Conservation (phyloP, 2,888 invertebrate species). For the Zygothrica quintamaculata region DNA sequence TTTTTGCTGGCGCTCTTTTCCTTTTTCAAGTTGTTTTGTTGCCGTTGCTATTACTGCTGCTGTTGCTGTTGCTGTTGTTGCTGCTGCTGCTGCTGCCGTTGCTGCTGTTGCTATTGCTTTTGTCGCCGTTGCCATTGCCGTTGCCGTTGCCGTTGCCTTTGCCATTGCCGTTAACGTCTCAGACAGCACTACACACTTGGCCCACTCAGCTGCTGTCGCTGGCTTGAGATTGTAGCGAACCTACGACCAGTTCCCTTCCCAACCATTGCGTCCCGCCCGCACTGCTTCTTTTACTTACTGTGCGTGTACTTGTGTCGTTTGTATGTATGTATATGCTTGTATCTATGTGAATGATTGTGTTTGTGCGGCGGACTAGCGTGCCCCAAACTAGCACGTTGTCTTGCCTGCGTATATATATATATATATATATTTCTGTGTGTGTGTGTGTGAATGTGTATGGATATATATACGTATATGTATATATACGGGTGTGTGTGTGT, state of each 20-base stretch:
- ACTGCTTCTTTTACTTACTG: constrained; percentile 28
- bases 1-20: constrained; percentile 62
- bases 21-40: constrained; percentile 64
- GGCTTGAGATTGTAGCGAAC: constrained; percentile 63
- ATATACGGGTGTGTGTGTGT: constrained; percentile 27
- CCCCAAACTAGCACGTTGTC: constrained; percentile 66
- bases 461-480: constrained; percentile 4
- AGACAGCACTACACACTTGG: constrained; percentile 52
- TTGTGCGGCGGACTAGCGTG: constrained; percentile 57
- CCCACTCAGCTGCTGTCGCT: constrained; percentile 57
- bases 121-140: constrained; percentile 10
- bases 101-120: constrained; percentile 17
- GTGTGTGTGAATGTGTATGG: constrained; percentile 22
- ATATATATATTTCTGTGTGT: constrained; percentile 24
- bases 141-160: constrained; percentile 17
- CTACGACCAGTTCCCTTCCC: constrained; percentile 73
- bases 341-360: constrained; percentile 21
- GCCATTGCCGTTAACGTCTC: constrained; percentile 23
- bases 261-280: constrained; percentile 50
- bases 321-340: constrained; percentile 21
- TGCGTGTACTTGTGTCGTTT: constrained; percentile 24
- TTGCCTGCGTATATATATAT: constrained; percentile 29
- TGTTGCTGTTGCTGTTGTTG: constrained; percentile 10
- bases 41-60: constrained; percentile 37
- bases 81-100: constrained; percentile 6